Percentiles rank a stretch among this genome's conserved stretches.
These are phyloP conservation scores for Rynchops niger DNA, from an alignment of 2,113 vertebrate genomes.

Conservation along the genomic window DNA sequence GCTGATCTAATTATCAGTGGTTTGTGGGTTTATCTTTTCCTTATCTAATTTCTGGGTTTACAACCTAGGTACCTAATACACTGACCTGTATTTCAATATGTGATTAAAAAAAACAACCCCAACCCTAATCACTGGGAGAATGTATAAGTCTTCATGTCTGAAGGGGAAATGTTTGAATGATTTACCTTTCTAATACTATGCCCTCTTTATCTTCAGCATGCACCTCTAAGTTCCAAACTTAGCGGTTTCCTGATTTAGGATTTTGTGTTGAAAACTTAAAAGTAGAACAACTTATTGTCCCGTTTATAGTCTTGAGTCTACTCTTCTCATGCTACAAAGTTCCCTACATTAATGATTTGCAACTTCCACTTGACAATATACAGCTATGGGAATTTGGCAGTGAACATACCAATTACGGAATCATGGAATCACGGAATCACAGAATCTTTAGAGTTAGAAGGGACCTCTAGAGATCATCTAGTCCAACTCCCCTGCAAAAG, in stretches of 20 bases:
- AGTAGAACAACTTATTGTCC: not conserved
- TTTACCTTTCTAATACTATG: not conserved
- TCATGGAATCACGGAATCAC: no score
- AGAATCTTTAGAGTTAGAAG: no score
- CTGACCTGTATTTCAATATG: not conserved
- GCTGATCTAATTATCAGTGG: constrained; percentile 11
- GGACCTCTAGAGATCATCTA: no score
- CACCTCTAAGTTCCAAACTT: not conserved
- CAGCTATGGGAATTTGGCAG: not conserved
- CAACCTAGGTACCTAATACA: not conserved
- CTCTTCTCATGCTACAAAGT: not conserved
- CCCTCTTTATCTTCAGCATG: not conserved
- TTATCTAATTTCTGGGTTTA: not conserved
- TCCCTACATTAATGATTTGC: not conserved
- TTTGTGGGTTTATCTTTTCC: constrained; percentile 3
- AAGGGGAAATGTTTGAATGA: not conserved
- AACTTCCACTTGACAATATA: not conserved
- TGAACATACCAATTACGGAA: not conserved
- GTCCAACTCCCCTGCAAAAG: no score
- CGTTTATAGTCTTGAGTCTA: not conserved
- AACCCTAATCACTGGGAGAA: not conserved
- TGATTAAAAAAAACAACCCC: not conserved
- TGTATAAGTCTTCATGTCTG: not conserved
- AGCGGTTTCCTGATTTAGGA: not conserved
- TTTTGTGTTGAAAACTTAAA: not conserved